Conservation (phyloP, 2,888 invertebrate genomes). For the Rhabditophanes sp. region DNA sequence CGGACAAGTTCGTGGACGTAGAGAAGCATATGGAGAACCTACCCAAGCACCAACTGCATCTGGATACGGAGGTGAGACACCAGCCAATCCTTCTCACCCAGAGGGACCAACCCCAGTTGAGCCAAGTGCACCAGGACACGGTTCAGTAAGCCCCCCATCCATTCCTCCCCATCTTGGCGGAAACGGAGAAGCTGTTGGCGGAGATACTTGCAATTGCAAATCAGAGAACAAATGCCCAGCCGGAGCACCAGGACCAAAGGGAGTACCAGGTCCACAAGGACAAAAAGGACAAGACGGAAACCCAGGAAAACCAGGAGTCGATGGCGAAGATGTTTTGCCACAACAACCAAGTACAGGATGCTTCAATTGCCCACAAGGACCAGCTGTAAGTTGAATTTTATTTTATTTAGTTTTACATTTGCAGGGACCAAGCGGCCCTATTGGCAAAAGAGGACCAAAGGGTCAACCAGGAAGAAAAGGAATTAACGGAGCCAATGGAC, state of each 20-base stretch:
- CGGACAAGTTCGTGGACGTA: no score
- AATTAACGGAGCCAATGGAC: slow-evolving; percentile 31
- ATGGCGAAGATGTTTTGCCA: slow-evolving; percentile 36
- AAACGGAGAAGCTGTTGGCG: slow-evolving; percentile 10
- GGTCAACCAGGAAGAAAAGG: slow-evolving; percentile 34
- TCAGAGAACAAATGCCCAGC: slow-evolving; percentile 36
- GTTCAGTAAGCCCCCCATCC: slow-evolving; percentile 16
- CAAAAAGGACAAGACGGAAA: slow-evolving; percentile 31
- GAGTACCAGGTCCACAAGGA: slow-evolving; percentile 28
- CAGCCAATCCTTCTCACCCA: no score
- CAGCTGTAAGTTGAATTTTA: slow-evolving; percentile 16
- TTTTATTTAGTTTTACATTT: background rate
- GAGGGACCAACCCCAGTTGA: no score
- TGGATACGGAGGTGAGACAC: no score
- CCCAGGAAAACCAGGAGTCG: slow-evolving; percentile 24
- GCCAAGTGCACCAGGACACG: no score
- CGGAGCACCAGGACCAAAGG: slow-evolving; percentile 35
- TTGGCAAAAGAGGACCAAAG: slow-evolving; percentile 35
- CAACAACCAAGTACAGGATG: slow-evolving; percentile 27
- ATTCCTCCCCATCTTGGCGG: slow-evolving; percentile 6
- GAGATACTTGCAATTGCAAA: slow-evolving; percentile 8
- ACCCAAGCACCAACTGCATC: no score
- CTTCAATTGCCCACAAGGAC: slow-evolving; percentile 41
- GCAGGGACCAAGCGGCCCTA: slow-evolving; percentile 28
- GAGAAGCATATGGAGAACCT: no score